A percentile compares a stretch with the other conserved stretches of the same genome.
These are phyloP conservation scores for Amblyteles armatorius DNA, from an alignment of 2,888 invertebrate species.

Conservation along the genomic window DNA sequence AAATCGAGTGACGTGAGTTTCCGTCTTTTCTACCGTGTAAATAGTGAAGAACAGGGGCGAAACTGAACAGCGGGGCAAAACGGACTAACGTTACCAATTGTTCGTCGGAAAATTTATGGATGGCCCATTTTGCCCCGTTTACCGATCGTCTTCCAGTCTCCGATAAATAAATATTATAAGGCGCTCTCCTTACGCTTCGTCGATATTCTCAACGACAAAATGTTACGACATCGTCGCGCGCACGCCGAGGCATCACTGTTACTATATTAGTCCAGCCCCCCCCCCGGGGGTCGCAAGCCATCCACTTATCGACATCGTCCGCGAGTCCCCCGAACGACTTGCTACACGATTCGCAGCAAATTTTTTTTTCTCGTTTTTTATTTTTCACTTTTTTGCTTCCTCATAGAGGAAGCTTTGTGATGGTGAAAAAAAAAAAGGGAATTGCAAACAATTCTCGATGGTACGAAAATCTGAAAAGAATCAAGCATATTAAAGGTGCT, in stretches of 20 bases:
- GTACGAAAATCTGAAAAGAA: too few relatives aligned
- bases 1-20: constrained; percentile 72
- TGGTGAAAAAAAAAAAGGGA: too few relatives aligned
- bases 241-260: constrained; percentile 17
- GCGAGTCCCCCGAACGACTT: constrained; percentile 27
- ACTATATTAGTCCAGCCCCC: constrained; percentile 48
- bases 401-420: too few relatives aligned
- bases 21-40: not conserved
- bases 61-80: too few relatives aligned
- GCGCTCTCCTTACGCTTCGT: constrained; percentile 1
- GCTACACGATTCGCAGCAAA: constrained; percentile 29
- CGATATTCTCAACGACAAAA: constrained; percentile 25
- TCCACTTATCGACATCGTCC: constrained; percentile 54
- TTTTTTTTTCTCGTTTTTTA: constrained; percentile 37
- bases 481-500: too few relatives aligned
- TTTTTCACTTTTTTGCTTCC: constrained; percentile 9
- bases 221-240: constrained; percentile 43
- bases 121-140: too few relatives aligned
- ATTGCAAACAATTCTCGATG: too few relatives aligned
- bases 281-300: constrained; percentile 19
- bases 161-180: not conserved
- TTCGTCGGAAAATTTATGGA: too few relatives aligned
- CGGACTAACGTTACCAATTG: too few relatives aligned
- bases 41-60: not conserved
- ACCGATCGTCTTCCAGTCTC: too few relatives aligned